Conservation (phyloP, 2,797 vertebrate genomes). For the Helostoma temminkii region DNA sequence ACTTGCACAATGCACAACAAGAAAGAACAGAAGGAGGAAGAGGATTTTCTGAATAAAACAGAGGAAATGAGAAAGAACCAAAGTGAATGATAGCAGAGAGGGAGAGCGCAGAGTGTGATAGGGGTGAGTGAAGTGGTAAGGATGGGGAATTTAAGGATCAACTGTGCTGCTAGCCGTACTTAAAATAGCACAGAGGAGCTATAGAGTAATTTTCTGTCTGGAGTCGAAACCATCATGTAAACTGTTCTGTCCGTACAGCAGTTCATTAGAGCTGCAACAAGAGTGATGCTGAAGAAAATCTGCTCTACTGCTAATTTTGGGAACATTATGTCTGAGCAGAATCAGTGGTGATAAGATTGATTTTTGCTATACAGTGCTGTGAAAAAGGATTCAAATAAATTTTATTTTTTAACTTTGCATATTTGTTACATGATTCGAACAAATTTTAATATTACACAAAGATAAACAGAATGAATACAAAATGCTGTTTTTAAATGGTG, state of each 20-base stretch:
- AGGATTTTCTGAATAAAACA: slow-evolving; percentile 2
- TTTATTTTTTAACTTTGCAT: too few species aligned
- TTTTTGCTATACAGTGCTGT: too few species aligned
- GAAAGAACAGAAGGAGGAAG: neutral
- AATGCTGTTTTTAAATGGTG: too few species aligned
- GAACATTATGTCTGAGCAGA: too few species aligned
- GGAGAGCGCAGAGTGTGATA: slow-evolving; percentile 23
- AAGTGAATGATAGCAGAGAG: slow-evolving; percentile 9
- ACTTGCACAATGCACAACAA: neutral
- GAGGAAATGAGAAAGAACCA: slow-evolving; percentile 30
- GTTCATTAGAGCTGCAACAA: too few species aligned
- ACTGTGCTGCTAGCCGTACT: slow-evolving; percentile 25
- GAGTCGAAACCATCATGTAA: neutral
- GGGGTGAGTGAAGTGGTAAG: slow-evolving; percentile 12
- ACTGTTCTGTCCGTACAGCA: neutral
- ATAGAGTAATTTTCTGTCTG: slow-evolving; percentile 10
- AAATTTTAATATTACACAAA: too few species aligned
- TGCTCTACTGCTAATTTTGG: too few species aligned
- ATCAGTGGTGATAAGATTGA: too few species aligned
- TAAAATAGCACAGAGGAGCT: slow-evolving; percentile 34
- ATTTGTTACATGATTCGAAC: too few species aligned
- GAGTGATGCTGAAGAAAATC: neutral
- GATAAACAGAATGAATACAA: too few species aligned
- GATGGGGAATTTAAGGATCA: slow-evolving; percentile 22
- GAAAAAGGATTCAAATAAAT: too few species aligned